Conservation (phyloP, 1,140 invertebrate genomes). For the Wasmannia auropunctata region DNA sequence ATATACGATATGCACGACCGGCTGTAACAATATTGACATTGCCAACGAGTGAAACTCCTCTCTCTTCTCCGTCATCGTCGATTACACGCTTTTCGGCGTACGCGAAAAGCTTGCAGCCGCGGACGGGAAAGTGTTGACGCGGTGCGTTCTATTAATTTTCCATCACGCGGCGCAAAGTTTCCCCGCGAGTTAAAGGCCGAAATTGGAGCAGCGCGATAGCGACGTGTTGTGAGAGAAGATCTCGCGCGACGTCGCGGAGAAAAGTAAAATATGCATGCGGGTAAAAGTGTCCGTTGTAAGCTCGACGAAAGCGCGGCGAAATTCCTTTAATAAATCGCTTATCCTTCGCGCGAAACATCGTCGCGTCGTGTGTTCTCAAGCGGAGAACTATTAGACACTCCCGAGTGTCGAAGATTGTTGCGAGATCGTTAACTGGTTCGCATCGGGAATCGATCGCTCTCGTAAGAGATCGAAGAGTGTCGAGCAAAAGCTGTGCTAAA, state of each 20-base stretch:
- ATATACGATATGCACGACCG: conserved; percentile 25
- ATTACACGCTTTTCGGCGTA: background rate
- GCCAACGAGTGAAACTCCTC: background rate
- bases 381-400: background rate
- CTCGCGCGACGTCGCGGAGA: conserved; percentile 1
- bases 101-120: background rate
- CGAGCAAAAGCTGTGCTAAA: conserved; percentile 37
- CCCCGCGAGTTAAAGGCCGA: conserved; percentile 2
- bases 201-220: conserved; percentile 32
- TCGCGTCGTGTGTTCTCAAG: background rate
- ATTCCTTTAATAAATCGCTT: conserved; percentile 40
- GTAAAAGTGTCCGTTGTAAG: conserved; percentile 15
- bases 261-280: conserved; percentile 39
- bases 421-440: conserved; percentile 22
- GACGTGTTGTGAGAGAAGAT: conserved; percentile 1
- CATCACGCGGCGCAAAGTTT: conserved; percentile 17
- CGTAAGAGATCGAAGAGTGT: conserved; percentile 39
- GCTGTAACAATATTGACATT: conserved; percentile 33
- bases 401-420: conserved; percentile 39
- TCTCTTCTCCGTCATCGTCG: background rate
- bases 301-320: background rate
- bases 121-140: conserved; percentile 28
- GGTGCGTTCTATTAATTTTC: conserved; percentile 42
- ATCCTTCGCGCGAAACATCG: background rate
- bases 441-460: conserved; percentile 29